Percentiles rank a stretch among this genome's conserved stretches.
phyloP scores from a whole-genome alignment of 2,888 invertebrate species.

The Chloroclystis v-ata region DNA sequence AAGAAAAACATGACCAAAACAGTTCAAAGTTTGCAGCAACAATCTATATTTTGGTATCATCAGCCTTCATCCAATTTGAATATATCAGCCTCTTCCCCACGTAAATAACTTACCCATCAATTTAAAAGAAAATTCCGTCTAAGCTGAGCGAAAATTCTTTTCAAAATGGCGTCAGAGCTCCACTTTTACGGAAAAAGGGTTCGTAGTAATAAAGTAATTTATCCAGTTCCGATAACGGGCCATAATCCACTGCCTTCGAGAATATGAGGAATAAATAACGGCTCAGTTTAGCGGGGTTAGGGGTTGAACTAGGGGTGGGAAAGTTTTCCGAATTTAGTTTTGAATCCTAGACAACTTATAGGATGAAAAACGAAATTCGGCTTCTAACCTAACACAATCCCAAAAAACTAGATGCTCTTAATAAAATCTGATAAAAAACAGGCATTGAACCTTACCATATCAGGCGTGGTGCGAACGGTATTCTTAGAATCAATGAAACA shows the following conservation, averaged over 20 bases:
- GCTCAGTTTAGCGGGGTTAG: slow-evolving; percentile 19
- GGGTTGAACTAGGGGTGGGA: slow-evolving; percentile 1
- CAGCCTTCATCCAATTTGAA: slow-evolving; percentile 20
- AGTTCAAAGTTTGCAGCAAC: slow-evolving; percentile 4
- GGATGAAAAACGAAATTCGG: no score
- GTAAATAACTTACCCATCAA: slow-evolving; percentile 42
- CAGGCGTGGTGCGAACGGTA: neutral
- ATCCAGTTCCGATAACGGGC: slow-evolving; percentile 70
- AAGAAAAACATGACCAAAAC: neutral
- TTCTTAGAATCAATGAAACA: neutral
- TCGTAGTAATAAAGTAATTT: slow-evolving; percentile 72
- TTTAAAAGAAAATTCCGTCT: slow-evolving; percentile 58
- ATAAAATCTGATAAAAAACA: no score
- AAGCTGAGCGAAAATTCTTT: slow-evolving; percentile 55
- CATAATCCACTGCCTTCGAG: slow-evolving; percentile 55
- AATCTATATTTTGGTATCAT: slow-evolving; percentile 8
- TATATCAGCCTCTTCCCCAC: slow-evolving; percentile 24
- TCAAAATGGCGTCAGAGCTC: slow-evolving; percentile 55
- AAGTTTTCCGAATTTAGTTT: neutral
- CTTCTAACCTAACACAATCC: no score
- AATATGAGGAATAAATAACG: slow-evolving; percentile 54
- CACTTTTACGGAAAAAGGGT: slow-evolving; percentile 57
- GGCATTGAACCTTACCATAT: neutral
- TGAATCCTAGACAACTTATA: no score
- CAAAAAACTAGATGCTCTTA: no score